Conservation (phyloP, 1,140 invertebrate genomes). For the Drosophila littoralis region DNA sequence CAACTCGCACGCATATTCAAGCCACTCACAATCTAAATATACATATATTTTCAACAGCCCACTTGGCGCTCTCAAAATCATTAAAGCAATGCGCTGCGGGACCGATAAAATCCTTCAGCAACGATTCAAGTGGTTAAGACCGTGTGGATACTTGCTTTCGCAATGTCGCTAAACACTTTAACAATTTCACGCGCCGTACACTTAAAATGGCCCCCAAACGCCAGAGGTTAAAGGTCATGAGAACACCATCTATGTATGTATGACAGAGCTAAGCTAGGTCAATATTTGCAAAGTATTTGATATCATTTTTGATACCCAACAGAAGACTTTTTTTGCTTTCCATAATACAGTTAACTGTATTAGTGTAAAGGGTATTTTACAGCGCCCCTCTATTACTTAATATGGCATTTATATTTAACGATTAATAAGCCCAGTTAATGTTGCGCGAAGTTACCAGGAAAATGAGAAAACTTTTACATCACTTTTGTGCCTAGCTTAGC, state of each 20-base stretch:
- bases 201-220: neutral
- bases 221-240: constrained; percentile 4
- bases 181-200: constrained; percentile 55
- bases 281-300: neutral
- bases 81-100: constrained; percentile 63
- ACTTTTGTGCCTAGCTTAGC: constrained; percentile 2
- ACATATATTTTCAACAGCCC: constrained; percentile 77
- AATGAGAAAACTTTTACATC: constrained; percentile 73
- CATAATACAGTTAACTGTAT: neutral
- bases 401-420: constrained; percentile 38
- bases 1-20: constrained; percentile 44
- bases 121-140: constrained; percentile 26
- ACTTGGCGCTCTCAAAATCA: constrained; percentile 66
- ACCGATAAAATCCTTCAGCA: constrained; percentile 67
- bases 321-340: no score
- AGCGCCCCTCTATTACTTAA: neutral
- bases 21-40: constrained; percentile 35
- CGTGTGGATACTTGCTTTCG: constrained; percentile 33
- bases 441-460: constrained; percentile 70
- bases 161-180: constrained; percentile 54
- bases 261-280: constrained; percentile 3
- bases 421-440: constrained; percentile 77
- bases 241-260: neutral
- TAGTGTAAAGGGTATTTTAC: neutral
- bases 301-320: no score